Conservation (phyloP, 2,797 vertebrate genomes). For the Sebastes minor region DNA sequence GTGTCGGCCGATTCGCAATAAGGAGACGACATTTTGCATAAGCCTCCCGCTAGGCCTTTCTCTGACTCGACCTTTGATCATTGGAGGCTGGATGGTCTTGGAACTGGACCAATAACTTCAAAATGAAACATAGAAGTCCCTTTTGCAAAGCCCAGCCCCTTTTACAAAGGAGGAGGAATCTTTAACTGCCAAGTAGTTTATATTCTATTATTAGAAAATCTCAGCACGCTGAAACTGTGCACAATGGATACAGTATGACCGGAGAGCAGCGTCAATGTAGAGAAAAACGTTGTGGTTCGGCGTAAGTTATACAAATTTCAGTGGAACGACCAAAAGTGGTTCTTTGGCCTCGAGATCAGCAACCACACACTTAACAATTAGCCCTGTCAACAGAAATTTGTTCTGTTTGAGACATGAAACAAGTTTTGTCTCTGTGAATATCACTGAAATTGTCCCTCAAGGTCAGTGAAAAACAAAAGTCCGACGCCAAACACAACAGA, state of each 20-base stretch:
- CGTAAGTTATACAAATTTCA: constrained; percentile 68
- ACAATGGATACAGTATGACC: constrained; percentile 74
- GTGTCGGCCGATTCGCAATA: constrained; percentile 66
- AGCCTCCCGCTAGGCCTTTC: constrained; percentile 80
- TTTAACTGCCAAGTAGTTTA: constrained; percentile 75
- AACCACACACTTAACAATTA: constrained; percentile 84
- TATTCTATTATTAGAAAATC: constrained; percentile 77
- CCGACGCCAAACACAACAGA: constrained; percentile 73
- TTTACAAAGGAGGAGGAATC: constrained; percentile 73
- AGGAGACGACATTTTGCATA: constrained; percentile 79
- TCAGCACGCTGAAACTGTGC: constrained; percentile 35
- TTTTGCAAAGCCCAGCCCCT: constrained; percentile 64
- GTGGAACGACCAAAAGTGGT: constrained; percentile 76
- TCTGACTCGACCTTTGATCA: constrained; percentile 84
- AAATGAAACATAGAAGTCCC: constrained; percentile 83
- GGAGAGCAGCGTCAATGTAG: constrained; percentile 50
- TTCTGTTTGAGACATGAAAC: constrained; percentile 70
- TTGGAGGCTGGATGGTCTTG: constrained; percentile 79
- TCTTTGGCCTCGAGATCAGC: constrained; percentile 76
- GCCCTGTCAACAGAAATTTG: constrained; percentile 82
- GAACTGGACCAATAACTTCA: constrained; percentile 83
- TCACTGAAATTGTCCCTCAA: constrained; percentile 66
- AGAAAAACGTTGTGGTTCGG: constrained; percentile 63
- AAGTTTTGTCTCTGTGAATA: constrained; percentile 74
- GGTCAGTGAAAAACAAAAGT: constrained; percentile 72